Percentiles rank a stretch among this genome's conserved stretches.
Evolutionary conservation across 2,888 invertebrate species (phyloP).

Genomic region (Hipparchia sbordonii): DNA sequence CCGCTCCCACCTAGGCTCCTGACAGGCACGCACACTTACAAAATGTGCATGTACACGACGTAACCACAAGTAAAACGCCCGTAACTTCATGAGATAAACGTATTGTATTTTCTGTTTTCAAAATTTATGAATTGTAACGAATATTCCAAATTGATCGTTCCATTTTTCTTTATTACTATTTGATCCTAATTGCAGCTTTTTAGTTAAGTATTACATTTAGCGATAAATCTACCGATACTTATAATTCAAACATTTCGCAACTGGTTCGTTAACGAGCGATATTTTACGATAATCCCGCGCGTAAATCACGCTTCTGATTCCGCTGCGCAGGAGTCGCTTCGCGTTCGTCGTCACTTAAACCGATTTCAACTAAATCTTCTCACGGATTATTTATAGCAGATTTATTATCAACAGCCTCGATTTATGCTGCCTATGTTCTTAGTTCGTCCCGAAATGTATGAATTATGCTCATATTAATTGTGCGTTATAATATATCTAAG

Average conservation of each 20-base stretch:
- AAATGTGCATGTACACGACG: too few relatives aligned
- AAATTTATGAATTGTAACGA: too few relatives aligned
- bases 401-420: slow-evolving; percentile 21
- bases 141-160: too few relatives aligned
- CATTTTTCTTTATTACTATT: too few relatives aligned
- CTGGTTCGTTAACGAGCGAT: slow-evolving; percentile 50
- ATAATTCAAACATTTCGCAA: slow-evolving; percentile 12
- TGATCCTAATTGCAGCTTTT: too few relatives aligned
- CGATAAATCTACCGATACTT: neutral
- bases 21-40: too few relatives aligned
- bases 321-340: slow-evolving; percentile 46
- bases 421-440: slow-evolving; percentile 12
- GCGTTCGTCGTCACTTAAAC: slow-evolving; percentile 26
- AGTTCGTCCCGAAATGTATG: neutral
- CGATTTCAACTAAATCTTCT: slow-evolving; percentile 28
- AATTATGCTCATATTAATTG: neutral
- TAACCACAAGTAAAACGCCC: too few relatives aligned
- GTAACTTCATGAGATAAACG: too few relatives aligned
- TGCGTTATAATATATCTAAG: too few relatives aligned
- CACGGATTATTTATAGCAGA: slow-evolving; percentile 25
- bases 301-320: slow-evolving; percentile 52
- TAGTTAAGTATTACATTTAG: neutral
- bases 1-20: too few relatives aligned
- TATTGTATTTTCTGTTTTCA: too few relatives aligned
- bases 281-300: slow-evolving; percentile 51